Base-by-base conservation (phyloP, 2,797 vertebrate genomes). In the Acanthornis magna region DNA sequence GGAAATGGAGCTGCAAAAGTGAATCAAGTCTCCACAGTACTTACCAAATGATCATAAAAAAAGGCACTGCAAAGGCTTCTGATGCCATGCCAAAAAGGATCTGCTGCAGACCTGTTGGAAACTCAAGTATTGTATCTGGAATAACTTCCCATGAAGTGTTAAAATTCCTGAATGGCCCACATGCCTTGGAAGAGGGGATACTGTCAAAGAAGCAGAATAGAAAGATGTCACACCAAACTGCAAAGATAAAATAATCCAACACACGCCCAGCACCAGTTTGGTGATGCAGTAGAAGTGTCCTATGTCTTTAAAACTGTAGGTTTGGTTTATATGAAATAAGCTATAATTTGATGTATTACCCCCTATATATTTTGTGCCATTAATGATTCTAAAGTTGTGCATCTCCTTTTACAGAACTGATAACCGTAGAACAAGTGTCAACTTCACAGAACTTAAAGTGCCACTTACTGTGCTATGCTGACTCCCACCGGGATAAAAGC, bases 11-110 rank as follows among this genome's bases (percentile, higher is more conserved):
- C n/a, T 84, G 29, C 43, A 1, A 17, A n/a, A 65, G n/a, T 27
- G 53, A 79, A 65, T 53, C 21, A 38, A 25, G 14, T 68, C 51
- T 92, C 45, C 38, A 70, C 21, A 90, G n/a, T 47, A 97, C 98
- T 98, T 86, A 99, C 99, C 99, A 99, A 29, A 98, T 96, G 32
- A 99, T 89, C 63, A 99, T 98, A 96, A 99, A 99, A 97, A 99
- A 98, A 73, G 99, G 98, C 29, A 99, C 98, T 1, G 98, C 99
- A 20, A 99, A 99, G 34, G 98, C 98, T 97, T 99, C 99, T 0
- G 99, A 99, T 1, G 98, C 97, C 45, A 99, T 45, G 11, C 97
- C 89, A 1, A 91, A 68, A 58, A 99, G 83, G 42, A 99, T 10
- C 1, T 80, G 36, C 88, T 86, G 93, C 75, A 98, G 51, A 10